Conservation (phyloP, 2,113 vertebrate genomes). For the Callithrix jacchus region DNA sequence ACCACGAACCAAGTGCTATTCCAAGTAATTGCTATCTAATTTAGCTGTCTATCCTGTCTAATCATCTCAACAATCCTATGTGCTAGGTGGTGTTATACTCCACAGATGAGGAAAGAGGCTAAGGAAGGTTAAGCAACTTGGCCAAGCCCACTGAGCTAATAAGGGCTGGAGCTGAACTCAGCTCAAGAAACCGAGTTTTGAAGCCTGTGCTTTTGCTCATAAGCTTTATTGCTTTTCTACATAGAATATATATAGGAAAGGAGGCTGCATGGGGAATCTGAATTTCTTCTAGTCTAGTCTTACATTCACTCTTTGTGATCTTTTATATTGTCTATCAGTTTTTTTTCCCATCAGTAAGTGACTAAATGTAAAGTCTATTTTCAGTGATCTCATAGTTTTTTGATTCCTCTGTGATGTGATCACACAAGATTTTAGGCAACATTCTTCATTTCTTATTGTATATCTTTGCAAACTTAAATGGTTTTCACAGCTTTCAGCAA, state of each 20-base stretch:
- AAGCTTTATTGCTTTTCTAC: fast-evolving
- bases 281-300: neutral
- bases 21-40: neutral
- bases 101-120: neutral
- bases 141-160: neutral
- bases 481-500: neutral
- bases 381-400: neutral
- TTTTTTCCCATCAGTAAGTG: neutral
- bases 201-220: neutral
- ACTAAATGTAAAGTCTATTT: neutral
- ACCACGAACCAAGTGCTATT: neutral
- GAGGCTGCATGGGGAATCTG: neutral
- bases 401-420: neutral
- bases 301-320: neutral
- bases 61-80: neutral
- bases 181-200: neutral
- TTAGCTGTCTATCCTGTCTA: neutral
- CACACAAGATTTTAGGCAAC: neutral
- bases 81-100: neutral
- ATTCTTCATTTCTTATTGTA: neutral
- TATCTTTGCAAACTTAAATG: neutral
- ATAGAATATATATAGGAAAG: neutral
- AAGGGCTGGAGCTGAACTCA: neutral
- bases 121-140: neutral
- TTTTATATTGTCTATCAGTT: neutral